These are phyloP conservation scores for Ormia ochracea DNA, from an alignment of 2,888 invertebrate species.

Conservation along the genomic window DNA sequence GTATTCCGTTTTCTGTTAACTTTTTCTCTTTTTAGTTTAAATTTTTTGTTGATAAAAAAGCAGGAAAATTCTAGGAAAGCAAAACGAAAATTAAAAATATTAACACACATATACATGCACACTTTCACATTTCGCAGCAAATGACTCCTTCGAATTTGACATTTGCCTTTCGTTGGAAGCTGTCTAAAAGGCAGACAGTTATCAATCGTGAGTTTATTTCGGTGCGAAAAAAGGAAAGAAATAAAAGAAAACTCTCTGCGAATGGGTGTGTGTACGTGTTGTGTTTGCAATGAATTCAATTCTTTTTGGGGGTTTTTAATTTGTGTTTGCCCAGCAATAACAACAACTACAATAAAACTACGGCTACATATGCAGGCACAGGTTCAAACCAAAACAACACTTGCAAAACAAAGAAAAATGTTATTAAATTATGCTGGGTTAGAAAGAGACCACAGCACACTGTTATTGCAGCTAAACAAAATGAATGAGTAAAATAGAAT, in stretches of 20 bases:
- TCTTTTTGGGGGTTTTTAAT: constrained; percentile 38
- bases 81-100: constrained; percentile 28
- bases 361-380: constrained; percentile 1
- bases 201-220: constrained; percentile 50
- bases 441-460: constrained; percentile 27
- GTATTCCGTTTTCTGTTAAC: constrained; percentile 38
- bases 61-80: neutral
- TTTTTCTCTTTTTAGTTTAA: neutral
- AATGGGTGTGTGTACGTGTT: neutral
- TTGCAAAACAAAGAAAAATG: neutral
- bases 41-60: constrained; percentile 13
- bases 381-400: neutral
- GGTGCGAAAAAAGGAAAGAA: constrained; percentile 40
- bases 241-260: constrained; percentile 18
- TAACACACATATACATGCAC: neutral
- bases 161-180: constrained; percentile 52
- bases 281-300: constrained; percentile 31
- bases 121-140: neutral
- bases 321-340: constrained; percentile 21
- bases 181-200: constrained; percentile 45
- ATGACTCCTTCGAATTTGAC: constrained; percentile 38
- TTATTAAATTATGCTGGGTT: constrained; percentile 26
- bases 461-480: neutral
- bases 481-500: neutral
- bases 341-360: constrained; percentile 3